Conservation (phyloP, 1,140 invertebrate genomes). For the Holotrichia oblita region DNA sequence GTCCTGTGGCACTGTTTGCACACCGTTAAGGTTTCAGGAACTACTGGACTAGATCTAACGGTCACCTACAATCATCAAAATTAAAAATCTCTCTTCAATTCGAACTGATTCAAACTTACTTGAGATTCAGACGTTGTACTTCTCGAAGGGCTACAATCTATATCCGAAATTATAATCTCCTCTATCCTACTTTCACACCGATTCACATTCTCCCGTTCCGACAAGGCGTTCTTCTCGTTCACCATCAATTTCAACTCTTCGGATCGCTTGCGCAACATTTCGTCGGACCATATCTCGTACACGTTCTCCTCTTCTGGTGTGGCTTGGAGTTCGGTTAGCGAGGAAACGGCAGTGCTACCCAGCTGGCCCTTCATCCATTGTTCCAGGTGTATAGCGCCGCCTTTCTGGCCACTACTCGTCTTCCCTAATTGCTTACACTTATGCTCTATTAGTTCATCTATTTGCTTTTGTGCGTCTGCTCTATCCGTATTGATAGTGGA, state of each 20-base stretch:
- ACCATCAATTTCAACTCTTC: slow-evolving; percentile 70
- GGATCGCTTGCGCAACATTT: slow-evolving; percentile 71
- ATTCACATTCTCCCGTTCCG: slow-evolving; percentile 22
- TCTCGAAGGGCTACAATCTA: slow-evolving; percentile 71
- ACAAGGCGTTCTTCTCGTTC: slow-evolving; percentile 55
- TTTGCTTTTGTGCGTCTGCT: slow-evolving; percentile 61
- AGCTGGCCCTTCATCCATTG: slow-evolving; percentile 77
- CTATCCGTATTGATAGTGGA: slow-evolving; percentile 48
- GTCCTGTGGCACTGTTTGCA: slow-evolving; percentile 79
- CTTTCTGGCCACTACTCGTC: slow-evolving; percentile 65
- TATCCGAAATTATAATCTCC: slow-evolving; percentile 63
- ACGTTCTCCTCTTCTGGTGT: slow-evolving; percentile 63
- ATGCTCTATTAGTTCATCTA: slow-evolving; percentile 68
- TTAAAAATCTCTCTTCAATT: too few species aligned
- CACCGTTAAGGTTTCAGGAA: slow-evolving; percentile 70
- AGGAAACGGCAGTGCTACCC: slow-evolving; percentile 52
- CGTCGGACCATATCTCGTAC: slow-evolving; percentile 75
- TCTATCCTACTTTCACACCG: slow-evolving; percentile 58
- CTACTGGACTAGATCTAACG: slow-evolving; percentile 72
- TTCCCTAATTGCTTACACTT: slow-evolving; percentile 69
- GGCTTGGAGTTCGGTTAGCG: slow-evolving; percentile 53
- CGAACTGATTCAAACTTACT: too few species aligned
- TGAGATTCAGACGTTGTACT: slow-evolving; percentile 78
- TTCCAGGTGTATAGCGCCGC: slow-evolving; percentile 72
- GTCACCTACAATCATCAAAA: slow-evolving; percentile 67